Evolutionary conservation across 2,888 invertebrate species (phyloP).

Genomic region (Parnassius smintheus): DNA sequence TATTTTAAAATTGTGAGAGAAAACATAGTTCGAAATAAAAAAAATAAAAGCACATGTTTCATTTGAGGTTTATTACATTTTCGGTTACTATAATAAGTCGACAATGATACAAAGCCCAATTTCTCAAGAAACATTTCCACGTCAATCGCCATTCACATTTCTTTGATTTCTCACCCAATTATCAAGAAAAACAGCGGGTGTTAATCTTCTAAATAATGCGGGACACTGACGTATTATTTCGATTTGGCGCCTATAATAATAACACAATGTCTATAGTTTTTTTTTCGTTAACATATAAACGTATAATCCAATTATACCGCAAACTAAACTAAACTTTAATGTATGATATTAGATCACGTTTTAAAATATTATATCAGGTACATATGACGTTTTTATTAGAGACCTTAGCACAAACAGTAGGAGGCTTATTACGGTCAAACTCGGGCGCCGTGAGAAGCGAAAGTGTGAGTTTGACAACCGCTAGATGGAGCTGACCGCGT

Average conservation of each 20-base stretch:
- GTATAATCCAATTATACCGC: background rate
- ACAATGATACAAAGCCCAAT: background rate
- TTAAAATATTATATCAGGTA: background rate
- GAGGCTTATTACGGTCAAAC: slow-evolving; percentile 45
- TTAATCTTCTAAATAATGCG: slow-evolving; percentile 55
- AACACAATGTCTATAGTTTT: slow-evolving; percentile 30
- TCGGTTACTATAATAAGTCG: background rate
- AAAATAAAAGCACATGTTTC: no score
- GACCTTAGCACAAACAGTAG: slow-evolving; percentile 37
- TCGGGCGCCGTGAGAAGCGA: slow-evolving; percentile 42
- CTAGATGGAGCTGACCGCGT: slow-evolving; percentile 36
- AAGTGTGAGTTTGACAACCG: slow-evolving; percentile 45
- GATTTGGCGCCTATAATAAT: slow-evolving; percentile 52
- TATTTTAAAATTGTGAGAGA: no score
- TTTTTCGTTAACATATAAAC: background rate
- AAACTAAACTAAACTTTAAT: background rate
- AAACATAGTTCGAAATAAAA: no score
- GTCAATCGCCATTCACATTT: slow-evolving; percentile 33
- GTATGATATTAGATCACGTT: background rate
- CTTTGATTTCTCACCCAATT: slow-evolving; percentile 74
- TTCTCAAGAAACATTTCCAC: slow-evolving; percentile 4
- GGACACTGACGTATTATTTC: slow-evolving; percentile 68
- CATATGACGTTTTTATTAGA: slow-evolving; percentile 2
- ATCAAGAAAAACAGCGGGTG: slow-evolving; percentile 70
- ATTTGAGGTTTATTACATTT: no score